Percentiles rank a stretch among this genome's conserved stretches.
Conservation (phyloP, 1,140 invertebrate species). For the Mya arenaria region DNA sequence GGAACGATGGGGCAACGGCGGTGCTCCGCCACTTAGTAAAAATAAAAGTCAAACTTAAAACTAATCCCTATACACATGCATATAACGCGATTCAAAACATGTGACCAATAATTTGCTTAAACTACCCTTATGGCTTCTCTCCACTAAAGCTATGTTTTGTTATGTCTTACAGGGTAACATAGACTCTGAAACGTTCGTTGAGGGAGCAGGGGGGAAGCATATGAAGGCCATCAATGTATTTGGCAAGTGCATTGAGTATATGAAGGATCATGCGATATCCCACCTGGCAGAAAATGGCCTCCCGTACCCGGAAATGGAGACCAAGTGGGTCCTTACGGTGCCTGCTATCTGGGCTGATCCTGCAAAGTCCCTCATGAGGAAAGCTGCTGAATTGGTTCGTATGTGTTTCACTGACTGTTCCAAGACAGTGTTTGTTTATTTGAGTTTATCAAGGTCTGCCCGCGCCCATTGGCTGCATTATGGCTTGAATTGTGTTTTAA, state of each 20-base stretch:
- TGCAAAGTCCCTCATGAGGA: slow-evolving; percentile 47
- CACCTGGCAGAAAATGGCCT: slow-evolving; percentile 1
- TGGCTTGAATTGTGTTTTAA: neutral
- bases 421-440: neutral
- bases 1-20: too few relatives aligned
- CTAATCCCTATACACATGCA: too few relatives aligned
- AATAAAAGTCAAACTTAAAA: too few relatives aligned
- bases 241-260: slow-evolving; percentile 21
- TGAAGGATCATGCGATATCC: slow-evolving; percentile 41
- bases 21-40: too few relatives aligned
- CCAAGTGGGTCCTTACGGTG: slow-evolving; percentile 45
- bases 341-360: slow-evolving; percentile 50
- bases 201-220: slow-evolving; percentile 25
- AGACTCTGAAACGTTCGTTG: neutral
- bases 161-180: slow-evolving; percentile 17
- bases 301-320: slow-evolving; percentile 7
- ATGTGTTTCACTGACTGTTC: neutral
- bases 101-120: neutral
- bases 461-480: neutral
- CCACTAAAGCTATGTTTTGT: neutral
- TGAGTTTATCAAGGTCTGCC: neutral
- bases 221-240: slow-evolving; percentile 34
- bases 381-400: slow-evolving; percentile 38
- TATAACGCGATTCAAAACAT: neutral
- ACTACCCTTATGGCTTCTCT: neutral